Percentiles rank a stretch among this genome's conserved stretches.
Evolutionary conservation across 2,113 vertebrate species (phyloP).

Genomic region (Cariama cristata): DNA sequence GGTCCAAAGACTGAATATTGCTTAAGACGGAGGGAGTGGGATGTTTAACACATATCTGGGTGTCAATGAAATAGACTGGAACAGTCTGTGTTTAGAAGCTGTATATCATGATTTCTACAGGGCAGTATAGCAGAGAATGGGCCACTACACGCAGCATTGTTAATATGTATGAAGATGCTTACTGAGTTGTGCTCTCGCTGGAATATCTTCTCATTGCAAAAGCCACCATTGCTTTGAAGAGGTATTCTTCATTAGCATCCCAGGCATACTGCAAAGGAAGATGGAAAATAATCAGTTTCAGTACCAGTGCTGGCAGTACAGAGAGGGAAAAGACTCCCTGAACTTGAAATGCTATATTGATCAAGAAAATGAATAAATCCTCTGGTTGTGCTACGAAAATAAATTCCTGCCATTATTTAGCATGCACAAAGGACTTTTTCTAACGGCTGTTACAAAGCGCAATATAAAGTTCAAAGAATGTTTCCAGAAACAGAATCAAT

Average conservation of each 20-base stretch:
- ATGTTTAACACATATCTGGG: background rate
- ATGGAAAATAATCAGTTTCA: constrained; percentile 19
- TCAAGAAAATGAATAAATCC: background rate
- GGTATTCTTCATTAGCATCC: constrained; percentile 88
- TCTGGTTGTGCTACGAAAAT: background rate
- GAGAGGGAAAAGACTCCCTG: background rate
- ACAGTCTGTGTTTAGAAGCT: background rate
- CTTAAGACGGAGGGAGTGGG: background rate
- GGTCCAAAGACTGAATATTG: background rate
- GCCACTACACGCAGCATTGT: background rate
- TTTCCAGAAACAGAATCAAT: background rate
- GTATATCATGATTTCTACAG: background rate
- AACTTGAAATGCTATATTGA: background rate
- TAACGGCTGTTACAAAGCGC: background rate
- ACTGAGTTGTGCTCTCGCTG: constrained; percentile 78
- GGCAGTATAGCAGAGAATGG: background rate
- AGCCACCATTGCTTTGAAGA: constrained; percentile 90
- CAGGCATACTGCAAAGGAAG: constrained; percentile 87
- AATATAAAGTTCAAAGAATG: background rate
- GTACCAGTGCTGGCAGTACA: background rate
- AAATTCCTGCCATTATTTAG: background rate
- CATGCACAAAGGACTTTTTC: background rate
- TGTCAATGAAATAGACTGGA: background rate
- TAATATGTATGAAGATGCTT: constrained; percentile 62
- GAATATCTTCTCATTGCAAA: constrained; percentile 87